phyloP scores from a whole-genome alignment of 2,797 vertebrate genomes.

The Sparus aurata region DNA sequence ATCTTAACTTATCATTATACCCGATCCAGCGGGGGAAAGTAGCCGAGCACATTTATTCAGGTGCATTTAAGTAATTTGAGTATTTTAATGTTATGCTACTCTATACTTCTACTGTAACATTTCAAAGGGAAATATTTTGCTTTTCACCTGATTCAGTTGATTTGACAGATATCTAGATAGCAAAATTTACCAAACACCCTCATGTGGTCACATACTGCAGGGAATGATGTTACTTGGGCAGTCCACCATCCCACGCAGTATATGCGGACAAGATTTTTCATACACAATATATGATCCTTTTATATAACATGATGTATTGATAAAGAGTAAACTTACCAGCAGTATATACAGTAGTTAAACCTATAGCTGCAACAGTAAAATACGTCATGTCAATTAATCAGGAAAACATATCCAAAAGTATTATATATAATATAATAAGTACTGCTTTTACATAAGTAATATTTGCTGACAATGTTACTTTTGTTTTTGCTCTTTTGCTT shows the following conservation, averaged over 20 bases:
- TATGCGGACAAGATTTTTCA: too few species aligned
- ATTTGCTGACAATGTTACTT: too few species aligned
- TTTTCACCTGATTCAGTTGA: neutral
- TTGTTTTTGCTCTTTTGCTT: neutral
- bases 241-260: too few species aligned
- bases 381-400: neutral
- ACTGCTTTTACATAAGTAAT: too few species aligned
- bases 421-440: too few species aligned
- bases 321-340: neutral
- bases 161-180: neutral
- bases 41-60: neutral
- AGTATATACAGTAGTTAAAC: neutral
- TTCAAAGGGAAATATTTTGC: neutral
- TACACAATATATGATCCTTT: neutral
- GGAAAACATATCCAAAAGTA: too few species aligned
- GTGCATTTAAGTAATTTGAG: neutral
- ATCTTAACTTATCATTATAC: neutral
- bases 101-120: too few species aligned
- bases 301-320: neutral
- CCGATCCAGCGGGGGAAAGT: neutral
- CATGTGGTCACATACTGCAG: too few species aligned
- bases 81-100: neutral
- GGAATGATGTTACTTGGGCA: too few species aligned
- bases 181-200: too few species aligned
- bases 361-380: neutral